Percentiles rank a stretch among this genome's conserved stretches.
Evolutionary conservation across 1,140 invertebrate genomes (phyloP).

Genomic region (Euura saliciscinereae): DNA sequence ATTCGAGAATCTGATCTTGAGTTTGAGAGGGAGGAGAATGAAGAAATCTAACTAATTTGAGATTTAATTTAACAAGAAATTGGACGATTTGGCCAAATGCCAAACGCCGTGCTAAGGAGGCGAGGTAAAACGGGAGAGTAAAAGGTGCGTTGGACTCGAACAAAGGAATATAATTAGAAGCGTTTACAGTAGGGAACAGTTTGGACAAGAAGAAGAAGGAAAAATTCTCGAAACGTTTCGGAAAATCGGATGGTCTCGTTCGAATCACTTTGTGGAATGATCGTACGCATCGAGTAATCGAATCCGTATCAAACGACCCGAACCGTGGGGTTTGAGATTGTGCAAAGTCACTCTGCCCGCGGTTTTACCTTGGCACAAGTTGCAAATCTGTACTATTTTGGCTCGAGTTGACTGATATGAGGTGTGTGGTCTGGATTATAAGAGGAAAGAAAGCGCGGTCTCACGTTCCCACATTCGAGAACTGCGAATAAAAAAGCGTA

Average conservation of each 20-base stretch:
- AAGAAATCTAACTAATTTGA: constrained; percentile 13
- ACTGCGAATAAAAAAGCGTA: no score
- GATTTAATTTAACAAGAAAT: constrained; percentile 38
- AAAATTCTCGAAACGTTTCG: neutral
- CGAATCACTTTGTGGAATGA: neutral
- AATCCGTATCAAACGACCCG: no score
- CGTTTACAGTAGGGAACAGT: constrained; percentile 27
- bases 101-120: constrained; percentile 30
- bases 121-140: constrained; percentile 25
- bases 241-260: neutral
- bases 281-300: no score
- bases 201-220: constrained; percentile 13
- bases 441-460: no score
- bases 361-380: neutral
- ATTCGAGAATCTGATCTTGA: neutral
- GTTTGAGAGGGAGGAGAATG: neutral
- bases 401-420: no score
- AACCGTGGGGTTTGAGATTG: no score
- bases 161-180: constrained; percentile 59
- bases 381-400: no score
- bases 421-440: no score
- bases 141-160: constrained; percentile 61
- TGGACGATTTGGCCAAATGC: constrained; percentile 46
- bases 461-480: no score
- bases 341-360: neutral